Evolutionary conservation across 2,797 vertebrate genomes (phyloP).

Genomic region (Decapterus maruadsi): DNA sequence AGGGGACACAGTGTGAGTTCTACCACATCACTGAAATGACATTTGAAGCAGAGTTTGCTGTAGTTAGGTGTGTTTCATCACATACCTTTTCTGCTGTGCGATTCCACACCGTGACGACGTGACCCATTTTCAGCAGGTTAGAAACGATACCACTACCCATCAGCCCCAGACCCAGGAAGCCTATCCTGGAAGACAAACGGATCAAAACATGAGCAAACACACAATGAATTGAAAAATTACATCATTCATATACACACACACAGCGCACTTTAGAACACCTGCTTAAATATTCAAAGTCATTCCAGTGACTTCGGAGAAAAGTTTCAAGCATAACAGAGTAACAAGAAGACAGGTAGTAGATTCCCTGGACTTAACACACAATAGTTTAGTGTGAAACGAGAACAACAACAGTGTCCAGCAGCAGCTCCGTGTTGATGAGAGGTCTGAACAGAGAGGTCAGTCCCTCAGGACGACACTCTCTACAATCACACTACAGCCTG

Average conservation of each 20-base stretch:
- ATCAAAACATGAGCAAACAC: slow-evolving; percentile 4
- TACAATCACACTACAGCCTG: no score
- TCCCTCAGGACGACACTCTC: neutral
- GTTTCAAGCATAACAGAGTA: no score
- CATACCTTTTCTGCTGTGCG: slow-evolving; percentile 98
- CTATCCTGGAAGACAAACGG: slow-evolving; percentile 88
- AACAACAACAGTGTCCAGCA: no score
- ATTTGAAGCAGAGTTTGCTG: no score
- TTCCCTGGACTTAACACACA: no score
- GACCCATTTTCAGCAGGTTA: slow-evolving; percentile 98
- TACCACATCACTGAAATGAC: no score
- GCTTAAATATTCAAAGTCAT: neutral
- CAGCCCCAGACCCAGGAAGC: slow-evolving; percentile 96
- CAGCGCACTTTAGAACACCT: neutral
- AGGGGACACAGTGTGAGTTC: no score
- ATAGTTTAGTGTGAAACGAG: no score
- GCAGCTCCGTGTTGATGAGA: no score
- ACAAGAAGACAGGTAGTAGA: no score
- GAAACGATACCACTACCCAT: slow-evolving; percentile 99
- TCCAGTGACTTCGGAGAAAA: no score
- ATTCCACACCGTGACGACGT: slow-evolving; percentile 98
- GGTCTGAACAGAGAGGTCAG: no score
- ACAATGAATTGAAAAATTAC: neutral
- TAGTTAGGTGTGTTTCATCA: neutral
- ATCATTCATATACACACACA: neutral